A percentile compares a stretch with the other conserved stretches of the same genome.
These are phyloP conservation scores for Acanthornis magna DNA, from an alignment of 2,797 vertebrate species.

Conservation along the genomic window DNA sequence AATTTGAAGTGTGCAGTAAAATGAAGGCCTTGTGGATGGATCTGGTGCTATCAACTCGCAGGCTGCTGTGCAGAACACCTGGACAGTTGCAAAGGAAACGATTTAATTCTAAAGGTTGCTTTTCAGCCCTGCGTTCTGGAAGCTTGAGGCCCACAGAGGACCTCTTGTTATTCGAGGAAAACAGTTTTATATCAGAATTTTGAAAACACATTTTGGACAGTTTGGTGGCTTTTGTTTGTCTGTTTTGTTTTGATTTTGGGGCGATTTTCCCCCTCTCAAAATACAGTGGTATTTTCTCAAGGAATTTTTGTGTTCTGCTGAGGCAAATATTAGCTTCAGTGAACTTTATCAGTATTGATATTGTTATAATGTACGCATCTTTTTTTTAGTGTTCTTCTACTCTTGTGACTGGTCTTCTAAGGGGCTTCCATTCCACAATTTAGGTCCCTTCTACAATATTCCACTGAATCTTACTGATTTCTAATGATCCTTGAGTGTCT, in stretches of 20 bases:
- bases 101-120: background rate
- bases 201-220: background rate
- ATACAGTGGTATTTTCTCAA: background rate
- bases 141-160: background rate
- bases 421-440: background rate
- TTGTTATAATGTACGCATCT: background rate
- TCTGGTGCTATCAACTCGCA: background rate
- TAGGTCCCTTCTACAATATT: background rate
- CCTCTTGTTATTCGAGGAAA: background rate
- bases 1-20: background rate
- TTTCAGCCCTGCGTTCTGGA: background rate
- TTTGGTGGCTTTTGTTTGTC: background rate
- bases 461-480: background rate
- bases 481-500: background rate
- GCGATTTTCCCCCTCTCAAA: fast-evolving
- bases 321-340: background rate
- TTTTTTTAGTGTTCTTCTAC: background rate
- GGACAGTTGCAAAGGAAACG: background rate
- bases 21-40: background rate
- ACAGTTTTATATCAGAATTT: background rate
- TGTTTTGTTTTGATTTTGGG: background rate
- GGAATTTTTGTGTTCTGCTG: background rate
- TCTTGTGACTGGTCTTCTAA: background rate
- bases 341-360: background rate
- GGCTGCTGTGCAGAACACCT: background rate